Evolutionary conservation across 2,113 vertebrate genomes (phyloP).

Genomic region (Percopsis transmontana): DNA sequence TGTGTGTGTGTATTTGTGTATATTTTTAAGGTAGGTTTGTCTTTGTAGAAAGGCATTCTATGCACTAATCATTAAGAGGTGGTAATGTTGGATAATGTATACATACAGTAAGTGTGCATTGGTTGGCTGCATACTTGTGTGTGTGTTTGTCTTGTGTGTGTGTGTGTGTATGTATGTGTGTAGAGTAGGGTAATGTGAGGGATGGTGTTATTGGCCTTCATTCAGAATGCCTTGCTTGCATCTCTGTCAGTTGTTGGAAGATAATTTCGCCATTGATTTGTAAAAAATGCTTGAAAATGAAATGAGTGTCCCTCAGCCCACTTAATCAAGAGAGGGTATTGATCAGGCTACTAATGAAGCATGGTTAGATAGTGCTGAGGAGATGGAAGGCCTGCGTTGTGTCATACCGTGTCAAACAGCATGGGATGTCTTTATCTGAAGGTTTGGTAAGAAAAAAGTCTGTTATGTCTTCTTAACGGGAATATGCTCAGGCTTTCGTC

Average conservation of each 20-base stretch:
- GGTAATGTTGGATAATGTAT: too few species aligned
- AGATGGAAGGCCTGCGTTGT: constrained; percentile 69
- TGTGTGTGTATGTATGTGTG: constrained; percentile 68
- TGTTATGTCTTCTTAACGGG: constrained; percentile 52
- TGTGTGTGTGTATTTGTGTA: constrained; percentile 73
- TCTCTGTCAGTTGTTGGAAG: constrained; percentile 88
- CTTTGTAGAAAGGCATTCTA: too few species aligned
- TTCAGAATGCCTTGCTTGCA: constrained; percentile 88
- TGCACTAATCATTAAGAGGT: too few species aligned
- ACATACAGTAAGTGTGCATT: constrained; percentile 22
- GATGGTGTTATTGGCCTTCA: constrained; percentile 72
- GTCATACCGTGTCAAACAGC: constrained; percentile 69
- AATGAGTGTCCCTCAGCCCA: constrained; percentile 86
- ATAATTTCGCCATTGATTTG: constrained; percentile 97
- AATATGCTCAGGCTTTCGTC: constrained; percentile 49
- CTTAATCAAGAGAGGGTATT: constrained; percentile 90
- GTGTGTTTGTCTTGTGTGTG: not conserved
- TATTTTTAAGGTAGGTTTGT: constrained; percentile 24
- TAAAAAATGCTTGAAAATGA: constrained; percentile 93
- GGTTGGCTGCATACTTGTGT: constrained; percentile 60
- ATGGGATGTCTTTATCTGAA: constrained; percentile 76
- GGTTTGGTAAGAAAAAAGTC: constrained; percentile 61
- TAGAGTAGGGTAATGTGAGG: constrained; percentile 46
- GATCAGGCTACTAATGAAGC: constrained; percentile 81
- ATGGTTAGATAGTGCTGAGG: constrained; percentile 76